These are phyloP conservation scores for Drosophila planitibia DNA, from an alignment of 2,888 invertebrate genomes.

Conservation along the genomic window DNA sequence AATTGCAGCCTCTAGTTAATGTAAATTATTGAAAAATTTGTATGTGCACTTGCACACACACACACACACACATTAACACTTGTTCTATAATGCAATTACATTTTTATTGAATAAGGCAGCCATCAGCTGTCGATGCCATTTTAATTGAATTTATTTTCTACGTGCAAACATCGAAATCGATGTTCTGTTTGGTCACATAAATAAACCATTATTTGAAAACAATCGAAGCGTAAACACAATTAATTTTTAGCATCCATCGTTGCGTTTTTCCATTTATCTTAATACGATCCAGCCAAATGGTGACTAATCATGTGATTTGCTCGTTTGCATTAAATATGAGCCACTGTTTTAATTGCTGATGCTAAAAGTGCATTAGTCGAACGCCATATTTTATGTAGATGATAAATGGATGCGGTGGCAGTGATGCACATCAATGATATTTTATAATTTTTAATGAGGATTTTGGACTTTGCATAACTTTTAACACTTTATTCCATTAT, in stretches of 20 bases:
- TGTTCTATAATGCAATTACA: slow-evolving; percentile 55
- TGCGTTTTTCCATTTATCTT: slow-evolving; percentile 40
- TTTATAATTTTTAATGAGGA: slow-evolving; percentile 13
- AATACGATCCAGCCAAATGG: slow-evolving; percentile 38
- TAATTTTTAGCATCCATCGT: background rate
- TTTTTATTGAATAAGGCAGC: slow-evolving; percentile 31
- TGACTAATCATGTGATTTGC: slow-evolving; percentile 56
- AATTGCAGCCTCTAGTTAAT: slow-evolving; percentile 42
- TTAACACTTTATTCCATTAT: background rate
- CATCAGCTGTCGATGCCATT: slow-evolving; percentile 18
- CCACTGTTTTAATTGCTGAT: background rate
- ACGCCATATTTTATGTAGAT: slow-evolving; percentile 30
- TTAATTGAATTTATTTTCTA: slow-evolving; percentile 59
- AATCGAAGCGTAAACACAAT: background rate
- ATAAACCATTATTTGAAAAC: background rate
- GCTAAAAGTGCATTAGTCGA: slow-evolving; percentile 24
- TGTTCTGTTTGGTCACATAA: slow-evolving; percentile 2
- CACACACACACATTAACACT: slow-evolving; percentile 8
- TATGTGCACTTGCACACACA: slow-evolving; percentile 12
- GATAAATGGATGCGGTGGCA: slow-evolving; percentile 28
- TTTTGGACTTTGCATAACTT: slow-evolving; percentile 3
- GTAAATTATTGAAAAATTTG: slow-evolving; percentile 49
- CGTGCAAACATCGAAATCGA: slow-evolving; percentile 30
- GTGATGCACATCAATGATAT: background rate
- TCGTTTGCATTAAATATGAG: slow-evolving; percentile 35